These are phyloP conservation scores for Petrocephalus schoutedeni DNA, from an alignment of 2,797 vertebrate genomes.

Conservation along the genomic window DNA sequence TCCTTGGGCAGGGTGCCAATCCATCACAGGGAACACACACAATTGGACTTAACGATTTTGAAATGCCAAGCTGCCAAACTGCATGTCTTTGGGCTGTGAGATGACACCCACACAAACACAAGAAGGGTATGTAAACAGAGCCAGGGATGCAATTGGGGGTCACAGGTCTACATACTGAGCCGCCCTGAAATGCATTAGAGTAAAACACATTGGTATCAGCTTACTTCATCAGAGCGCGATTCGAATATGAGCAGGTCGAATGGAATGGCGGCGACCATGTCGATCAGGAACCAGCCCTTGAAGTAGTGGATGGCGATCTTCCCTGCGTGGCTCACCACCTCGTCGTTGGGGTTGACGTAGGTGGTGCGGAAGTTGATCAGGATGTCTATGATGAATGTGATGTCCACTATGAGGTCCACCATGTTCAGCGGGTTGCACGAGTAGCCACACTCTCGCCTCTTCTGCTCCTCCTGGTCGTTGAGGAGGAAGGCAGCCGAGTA, in stretches of 20 bases:
- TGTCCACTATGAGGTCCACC: constrained; percentile 97
- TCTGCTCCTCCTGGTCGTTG: constrained; percentile 88
- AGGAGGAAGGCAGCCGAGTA: constrained; percentile 97
- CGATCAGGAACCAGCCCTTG: constrained; percentile 99
- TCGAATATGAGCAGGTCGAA: constrained; percentile 98
- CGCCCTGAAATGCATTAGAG: neutral
- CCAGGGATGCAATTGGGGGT: neutral
- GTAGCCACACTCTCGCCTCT: constrained; percentile 87
- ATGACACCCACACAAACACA: neutral
- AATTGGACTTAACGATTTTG: neutral
- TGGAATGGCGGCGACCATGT: constrained; percentile 97
- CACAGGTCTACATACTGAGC: neutral
- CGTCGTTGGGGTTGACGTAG: constrained; percentile 93
- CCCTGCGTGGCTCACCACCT: constrained; percentile 94
- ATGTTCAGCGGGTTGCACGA: constrained; percentile 95
- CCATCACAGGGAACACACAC: neutral
- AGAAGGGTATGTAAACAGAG: neutral
- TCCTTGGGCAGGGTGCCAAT: neutral
- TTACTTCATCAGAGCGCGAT: constrained; percentile 96
- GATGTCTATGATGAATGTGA: constrained; percentile 99
- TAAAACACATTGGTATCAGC: constrained; percentile 32
- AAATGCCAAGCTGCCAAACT: neutral
- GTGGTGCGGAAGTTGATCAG: constrained; percentile 98
- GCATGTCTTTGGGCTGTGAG: neutral
- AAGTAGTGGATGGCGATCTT: constrained; percentile 99